Evolutionary conservation across 2,113 vertebrate species (phyloP), one percentile per base, ranked within the genome.

Genomic region (Cepphus grylle): DNA sequence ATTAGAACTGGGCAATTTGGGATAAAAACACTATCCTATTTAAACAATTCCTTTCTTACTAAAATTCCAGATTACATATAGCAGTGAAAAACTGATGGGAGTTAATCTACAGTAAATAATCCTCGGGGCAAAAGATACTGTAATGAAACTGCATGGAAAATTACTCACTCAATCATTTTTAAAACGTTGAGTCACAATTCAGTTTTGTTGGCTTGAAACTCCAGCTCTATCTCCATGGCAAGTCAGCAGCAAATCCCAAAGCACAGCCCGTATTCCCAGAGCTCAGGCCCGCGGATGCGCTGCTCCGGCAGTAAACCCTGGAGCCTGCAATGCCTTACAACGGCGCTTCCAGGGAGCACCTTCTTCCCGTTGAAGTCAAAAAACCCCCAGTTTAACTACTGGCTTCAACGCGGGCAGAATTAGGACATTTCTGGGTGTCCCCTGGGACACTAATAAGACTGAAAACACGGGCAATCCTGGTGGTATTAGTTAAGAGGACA

Each of bases 161-260:
- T 95, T 78, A 86, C 53, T 92, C 76, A 83, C 90, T 97, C 89
- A 38, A 80, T 91, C 70, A 91, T 95, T 97, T 97, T 94, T 74
- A 91, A 95, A 95, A 81, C 15, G 4, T 62, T 96, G 95, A 96
- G 94, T 97, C 95, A 93, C 86, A 87, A 80, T 61, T 91, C 87
- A 81, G 89, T 90, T 93, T 85, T 90, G 96, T 80, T 87, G 86
- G 94, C 87, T 93, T 89, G 86, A 88, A 95, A 89, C 91, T 94
- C 81, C 96, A 61, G n/a, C 38, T 91, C 42, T 20, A 95, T 94
- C 96, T 96, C 96, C 89, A 95, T 82, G 71, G 94, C 81, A 79
- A 95, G 74, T 16, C 63, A 23, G 85, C 5, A 66, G 72, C 79
- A 78, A 93, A 87, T 96, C 95, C 89, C 95, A 63, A 80, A 85